Percentiles rank a stretch among this genome's conserved stretches.
Evolutionary conservation across 1,140 invertebrate genomes (phyloP).

Genomic region (Ips nitidus): DNA sequence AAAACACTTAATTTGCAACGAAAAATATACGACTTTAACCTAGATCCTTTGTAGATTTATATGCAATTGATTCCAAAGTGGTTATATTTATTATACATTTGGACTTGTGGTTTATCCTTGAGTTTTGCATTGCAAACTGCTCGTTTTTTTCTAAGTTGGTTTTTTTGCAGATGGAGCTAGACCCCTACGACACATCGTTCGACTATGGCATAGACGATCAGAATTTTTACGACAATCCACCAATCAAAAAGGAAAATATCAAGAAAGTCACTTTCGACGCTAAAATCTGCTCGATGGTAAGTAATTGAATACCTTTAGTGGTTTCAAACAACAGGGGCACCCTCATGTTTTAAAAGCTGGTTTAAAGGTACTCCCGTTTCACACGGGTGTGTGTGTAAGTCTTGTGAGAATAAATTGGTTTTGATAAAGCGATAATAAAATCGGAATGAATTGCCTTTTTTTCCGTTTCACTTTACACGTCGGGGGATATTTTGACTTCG

Average conservation of each 20-base stretch:
- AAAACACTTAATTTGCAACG: no score
- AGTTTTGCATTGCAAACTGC: no score
- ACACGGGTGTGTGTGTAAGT: neutral
- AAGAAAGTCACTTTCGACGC: conserved; percentile 47
- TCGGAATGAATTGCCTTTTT: no score
- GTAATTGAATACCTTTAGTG: conserved; percentile 10
- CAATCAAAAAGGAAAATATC: conserved; percentile 41
- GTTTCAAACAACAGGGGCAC: conserved; percentile 24
- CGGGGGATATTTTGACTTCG: no score
- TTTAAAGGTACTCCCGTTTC: conserved; percentile 9
- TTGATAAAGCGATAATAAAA: no score
- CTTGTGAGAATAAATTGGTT: neutral
- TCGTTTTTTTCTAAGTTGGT: neutral
- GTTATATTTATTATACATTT: no score
- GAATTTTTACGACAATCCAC: conserved; percentile 48
- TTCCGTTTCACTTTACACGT: no score
- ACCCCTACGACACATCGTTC: conserved; percentile 43
- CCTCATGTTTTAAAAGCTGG: conserved; percentile 10
- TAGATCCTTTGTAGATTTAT: no score
- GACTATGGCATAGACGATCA: conserved; percentile 48
- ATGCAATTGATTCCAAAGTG: no score
- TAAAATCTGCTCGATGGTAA: conserved; percentile 46
- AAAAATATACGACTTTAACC: no score
- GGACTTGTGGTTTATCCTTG: no score
- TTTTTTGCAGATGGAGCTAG: conserved; percentile 48